Conservation (phyloP, 2,797 vertebrate genomes). For the Arnoldichthys spilopterus region DNA sequence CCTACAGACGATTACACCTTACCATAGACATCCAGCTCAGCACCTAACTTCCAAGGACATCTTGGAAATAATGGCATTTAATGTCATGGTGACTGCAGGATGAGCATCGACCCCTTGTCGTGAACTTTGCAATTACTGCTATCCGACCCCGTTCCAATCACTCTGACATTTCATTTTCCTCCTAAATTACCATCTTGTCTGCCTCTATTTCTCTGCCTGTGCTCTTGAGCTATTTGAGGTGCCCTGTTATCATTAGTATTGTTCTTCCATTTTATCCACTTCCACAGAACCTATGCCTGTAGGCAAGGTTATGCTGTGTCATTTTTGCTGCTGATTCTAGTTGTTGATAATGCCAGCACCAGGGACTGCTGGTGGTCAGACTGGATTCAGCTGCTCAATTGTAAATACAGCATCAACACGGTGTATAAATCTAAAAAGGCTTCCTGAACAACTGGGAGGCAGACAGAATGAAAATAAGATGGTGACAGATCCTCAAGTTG, state of each 20-base stretch:
- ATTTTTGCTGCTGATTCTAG: conserved; percentile 39
- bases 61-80: conserved; percentile 29
- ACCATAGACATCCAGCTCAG: background rate
- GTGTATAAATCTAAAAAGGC: background rate
- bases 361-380: background rate
- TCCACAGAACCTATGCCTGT: conserved; percentile 30
- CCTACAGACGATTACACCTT: conserved; percentile 20
- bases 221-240: conserved; percentile 30
- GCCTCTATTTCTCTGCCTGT: conserved; percentile 23
- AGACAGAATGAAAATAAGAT: conserved; percentile 31
- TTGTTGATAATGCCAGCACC: conserved; percentile 19
- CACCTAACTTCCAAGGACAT: conserved; percentile 16
- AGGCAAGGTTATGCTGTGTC: conserved; percentile 19
- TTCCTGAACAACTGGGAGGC: conserved; percentile 19
- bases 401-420: background rate
- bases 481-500: conserved; percentile 4
- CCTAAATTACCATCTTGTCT: conserved; percentile 40
- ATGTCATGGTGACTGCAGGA: conserved; percentile 33
- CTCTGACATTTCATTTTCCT: conserved; percentile 52
- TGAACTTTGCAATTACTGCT: conserved; percentile 39
- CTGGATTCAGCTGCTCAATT: conserved; percentile 10
- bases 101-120: conserved; percentile 39
- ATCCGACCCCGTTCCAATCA: conserved; percentile 38
- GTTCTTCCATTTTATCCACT: conserved; percentile 1
- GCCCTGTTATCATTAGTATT: conserved; percentile 40